A percentile compares a stretch with the other conserved stretches of the same genome.
phyloP scores from a whole-genome alignment of 2,113 vertebrate species.

The Coracopsis vasa region DNA sequence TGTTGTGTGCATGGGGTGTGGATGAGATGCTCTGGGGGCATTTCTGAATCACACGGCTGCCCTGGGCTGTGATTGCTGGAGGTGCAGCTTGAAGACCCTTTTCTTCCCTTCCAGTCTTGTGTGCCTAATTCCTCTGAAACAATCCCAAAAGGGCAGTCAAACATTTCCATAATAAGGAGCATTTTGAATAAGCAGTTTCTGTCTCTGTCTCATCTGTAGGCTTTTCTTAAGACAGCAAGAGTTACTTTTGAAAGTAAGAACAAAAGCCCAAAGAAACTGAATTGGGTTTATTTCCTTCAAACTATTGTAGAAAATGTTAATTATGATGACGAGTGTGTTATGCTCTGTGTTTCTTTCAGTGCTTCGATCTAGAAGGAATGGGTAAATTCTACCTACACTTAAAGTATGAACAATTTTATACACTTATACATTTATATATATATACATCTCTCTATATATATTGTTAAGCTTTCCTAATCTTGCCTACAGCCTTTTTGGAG shows the following conservation, averaged over 20 bases:
- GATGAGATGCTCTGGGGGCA: background rate
- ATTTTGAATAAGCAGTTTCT: conserved; percentile 42
- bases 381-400: background rate
- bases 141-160: conserved; percentile 28
- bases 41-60: background rate
- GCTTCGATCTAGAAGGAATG: background rate
- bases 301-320: conserved; percentile 12
- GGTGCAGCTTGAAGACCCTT: conserved; percentile 15
- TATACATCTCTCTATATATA: background rate
- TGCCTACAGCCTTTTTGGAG: background rate
- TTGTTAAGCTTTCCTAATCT: background rate
- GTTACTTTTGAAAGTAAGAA: conserved; percentile 54
- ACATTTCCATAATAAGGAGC: conserved; percentile 50
- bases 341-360: background rate
- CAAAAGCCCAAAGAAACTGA: conserved; percentile 34
- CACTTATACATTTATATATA: background rate
- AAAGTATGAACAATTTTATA: background rate
- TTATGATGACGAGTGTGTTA: background rate
- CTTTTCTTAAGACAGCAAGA: conserved; percentile 35
- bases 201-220: conserved; percentile 37
- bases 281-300: conserved; percentile 46
- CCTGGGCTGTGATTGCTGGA: background rate
- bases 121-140: conserved; percentile 49
- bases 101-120: conserved; percentile 55
- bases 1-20: rapidly evolving